Evolutionary conservation across 2,888 invertebrate genomes (phyloP), one percentile per base, ranked within the genome.

Genomic region (Phalera bucephala): DNA sequence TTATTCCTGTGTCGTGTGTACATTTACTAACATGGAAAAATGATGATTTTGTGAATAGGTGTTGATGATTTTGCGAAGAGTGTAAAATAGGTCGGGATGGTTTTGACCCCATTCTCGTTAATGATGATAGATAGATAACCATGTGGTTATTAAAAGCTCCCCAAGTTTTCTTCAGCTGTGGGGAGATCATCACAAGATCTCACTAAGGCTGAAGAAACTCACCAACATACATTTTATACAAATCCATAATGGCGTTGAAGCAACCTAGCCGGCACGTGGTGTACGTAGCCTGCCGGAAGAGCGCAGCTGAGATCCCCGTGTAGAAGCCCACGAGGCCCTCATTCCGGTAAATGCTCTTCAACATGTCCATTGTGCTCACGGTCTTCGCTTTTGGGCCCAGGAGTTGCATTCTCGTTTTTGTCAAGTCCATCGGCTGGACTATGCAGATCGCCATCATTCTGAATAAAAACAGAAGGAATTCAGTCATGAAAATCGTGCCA

Each of bases 281-380:
- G 75, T 99, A 99, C 0, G 98, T 97, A 0, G 98, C 97, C 76
- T 99, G 99, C 40, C 99, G 90, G 51, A 99, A 88, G 28, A 99
- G 87, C 0, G 96, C 98, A 1, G 98, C 97, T 0, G 96, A 95
- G 2, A 99, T 86, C 0, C 99, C 99, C 17, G 93, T 93, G 77
- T 99, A 99, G 50, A 99, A 87, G 0, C 95, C 96, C 2, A 93
- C 55, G 0, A 96, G 35, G 0, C 99, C 99, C 77, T 99, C 99
- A 39, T 93, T 94, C n/a, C n/a, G 62, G 87, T 91, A 4, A 97
- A 99, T 96, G 8, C 91, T 90, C 15, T 87, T 82, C n/a, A 96
- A 79, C 1, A 96, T 93, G 59, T 93, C 92, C 9, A 96, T 69
- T 32, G 96, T 94, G 0, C 95, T 95, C 39, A 92, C 92, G 8